Evolutionary conservation across 2,888 invertebrate species (phyloP), one percentile per base, ranked within the genome.

Genomic region (Apeira syringaria): DNA sequence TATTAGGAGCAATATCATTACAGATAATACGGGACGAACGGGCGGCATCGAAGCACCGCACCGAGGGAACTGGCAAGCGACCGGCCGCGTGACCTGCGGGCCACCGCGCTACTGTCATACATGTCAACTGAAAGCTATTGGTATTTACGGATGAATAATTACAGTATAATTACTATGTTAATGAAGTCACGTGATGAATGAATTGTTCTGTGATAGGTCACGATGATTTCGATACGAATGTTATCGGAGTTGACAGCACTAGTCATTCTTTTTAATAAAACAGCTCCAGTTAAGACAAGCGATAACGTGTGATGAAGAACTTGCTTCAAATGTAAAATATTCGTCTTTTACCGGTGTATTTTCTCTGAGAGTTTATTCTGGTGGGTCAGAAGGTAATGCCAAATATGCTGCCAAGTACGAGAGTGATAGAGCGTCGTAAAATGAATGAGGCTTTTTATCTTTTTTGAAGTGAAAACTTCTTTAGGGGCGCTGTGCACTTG

Each of bases 1-100:
- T 80, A 77, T 79, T 76, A 78, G 67, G 65, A 64, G 59, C 56
- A 80, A 84, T 86, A 82, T n/a, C n/a, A n/a, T n/a, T n/a, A 77
- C 57, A 62, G 71, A 78, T 79, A 74, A 76, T 60, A 60, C 59
- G 59, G 56, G 80, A 82, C 81, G 81, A 79, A 7, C 72, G 72
- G 76, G 73, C 68, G 69, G 68, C 63, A 73, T 75, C 15, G 72
- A 65, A 31, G 68, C 67, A n/a, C n/a, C n/a, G n/a, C n/a, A 15
- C 15, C 15, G 4, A 2, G 4, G 74, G 68, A 69, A 22, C 55
- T 72, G 73, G 74, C 61, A 70, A 68, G 65, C 61, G 59, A 65
- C 67, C 64, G 68, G 64, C 59, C 63, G 63, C 62, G 44, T 69
- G 79, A 80, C 81, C 81, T 68, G 46, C 62, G 72, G 71, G 43